Percentiles rank a stretch among this genome's conserved stretches.
Evolutionary conservation across 2,888 invertebrate genomes (phyloP).

Genomic region (Willowsia nigromaculata): DNA sequence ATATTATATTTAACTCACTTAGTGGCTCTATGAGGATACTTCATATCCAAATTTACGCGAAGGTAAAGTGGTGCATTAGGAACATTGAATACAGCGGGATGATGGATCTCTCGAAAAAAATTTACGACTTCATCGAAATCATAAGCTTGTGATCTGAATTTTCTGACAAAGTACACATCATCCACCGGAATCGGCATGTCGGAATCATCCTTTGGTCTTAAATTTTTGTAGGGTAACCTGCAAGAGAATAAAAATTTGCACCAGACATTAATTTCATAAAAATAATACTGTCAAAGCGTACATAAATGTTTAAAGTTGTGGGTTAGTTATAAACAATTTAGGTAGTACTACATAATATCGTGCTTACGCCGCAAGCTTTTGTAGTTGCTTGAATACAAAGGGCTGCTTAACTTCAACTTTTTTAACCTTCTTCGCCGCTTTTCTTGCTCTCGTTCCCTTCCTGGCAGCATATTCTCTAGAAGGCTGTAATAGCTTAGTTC

Average conservation of each 20-base stretch:
- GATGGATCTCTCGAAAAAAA: conserved; percentile 89
- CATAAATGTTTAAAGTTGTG: too few species aligned
- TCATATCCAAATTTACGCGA: conserved; percentile 90
- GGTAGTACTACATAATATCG: background rate
- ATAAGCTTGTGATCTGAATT: conserved; percentile 84
- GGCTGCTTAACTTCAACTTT: conserved; percentile 87
- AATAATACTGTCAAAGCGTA: background rate
- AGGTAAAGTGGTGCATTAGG: conserved; percentile 87
- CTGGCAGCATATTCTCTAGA: conserved; percentile 86
- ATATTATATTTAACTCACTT: conserved; percentile 71
- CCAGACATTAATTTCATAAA: background rate
- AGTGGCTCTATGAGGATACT: conserved; percentile 80
- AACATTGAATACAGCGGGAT: conserved; percentile 88
- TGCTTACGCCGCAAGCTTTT: conserved; percentile 83
- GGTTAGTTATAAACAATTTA: background rate
- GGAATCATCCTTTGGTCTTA: conserved; percentile 82
- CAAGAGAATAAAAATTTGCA: conserved; percentile 9
- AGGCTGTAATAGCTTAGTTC: conserved; percentile 1
- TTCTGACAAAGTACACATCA: conserved; percentile 84
- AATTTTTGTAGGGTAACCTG: conserved; percentile 70
- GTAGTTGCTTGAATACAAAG: conserved; percentile 87
- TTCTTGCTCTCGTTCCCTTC: conserved; percentile 90
- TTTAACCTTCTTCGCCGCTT: conserved; percentile 86
- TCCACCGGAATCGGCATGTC: conserved; percentile 83
- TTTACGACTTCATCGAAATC: conserved; percentile 88